These are phyloP conservation scores for Tupiocoris notatus DNA, from an alignment of 2,888 invertebrate species.

Conservation along the genomic window DNA sequence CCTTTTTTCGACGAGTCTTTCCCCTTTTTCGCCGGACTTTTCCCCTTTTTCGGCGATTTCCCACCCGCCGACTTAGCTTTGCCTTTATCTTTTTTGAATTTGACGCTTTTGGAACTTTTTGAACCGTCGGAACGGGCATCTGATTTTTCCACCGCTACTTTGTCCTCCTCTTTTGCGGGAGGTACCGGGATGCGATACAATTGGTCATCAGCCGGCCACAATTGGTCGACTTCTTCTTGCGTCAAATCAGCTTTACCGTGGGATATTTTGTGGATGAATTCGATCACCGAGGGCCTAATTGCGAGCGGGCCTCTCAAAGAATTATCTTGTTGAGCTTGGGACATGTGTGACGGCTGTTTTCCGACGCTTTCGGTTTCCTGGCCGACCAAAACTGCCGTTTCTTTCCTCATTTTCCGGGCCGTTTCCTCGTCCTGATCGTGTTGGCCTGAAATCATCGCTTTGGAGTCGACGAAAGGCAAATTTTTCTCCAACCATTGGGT, in stretches of 20 bases:
- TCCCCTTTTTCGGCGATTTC: background rate
- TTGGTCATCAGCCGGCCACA: slow-evolving; percentile 10
- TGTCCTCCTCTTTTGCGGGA: slow-evolving; percentile 13
- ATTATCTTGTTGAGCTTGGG: slow-evolving; percentile 14
- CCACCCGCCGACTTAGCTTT: background rate
- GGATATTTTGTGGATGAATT: slow-evolving; percentile 26
- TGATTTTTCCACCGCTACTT: background rate
- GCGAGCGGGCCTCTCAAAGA: slow-evolving; percentile 28
- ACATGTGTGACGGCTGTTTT: background rate
- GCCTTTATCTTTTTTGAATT: background rate
- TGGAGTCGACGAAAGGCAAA: background rate
- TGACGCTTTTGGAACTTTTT: background rate
- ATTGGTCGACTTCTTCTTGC: slow-evolving; percentile 17
- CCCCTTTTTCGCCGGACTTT: background rate
- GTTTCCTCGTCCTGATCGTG: background rate
- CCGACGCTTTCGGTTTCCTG: background rate
- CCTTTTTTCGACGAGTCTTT: background rate
- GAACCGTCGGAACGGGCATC: background rate
- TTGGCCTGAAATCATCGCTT: background rate
- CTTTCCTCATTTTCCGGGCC: background rate
- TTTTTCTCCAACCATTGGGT: slow-evolving; percentile 7
- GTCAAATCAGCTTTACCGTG: slow-evolving; percentile 17
- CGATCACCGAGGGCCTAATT: slow-evolving; percentile 21
- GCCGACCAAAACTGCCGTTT: background rate
- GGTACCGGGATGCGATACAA: background rate